phyloP scores from a whole-genome alignment of 2,888 invertebrate species.

The Lamproptera curius region DNA sequence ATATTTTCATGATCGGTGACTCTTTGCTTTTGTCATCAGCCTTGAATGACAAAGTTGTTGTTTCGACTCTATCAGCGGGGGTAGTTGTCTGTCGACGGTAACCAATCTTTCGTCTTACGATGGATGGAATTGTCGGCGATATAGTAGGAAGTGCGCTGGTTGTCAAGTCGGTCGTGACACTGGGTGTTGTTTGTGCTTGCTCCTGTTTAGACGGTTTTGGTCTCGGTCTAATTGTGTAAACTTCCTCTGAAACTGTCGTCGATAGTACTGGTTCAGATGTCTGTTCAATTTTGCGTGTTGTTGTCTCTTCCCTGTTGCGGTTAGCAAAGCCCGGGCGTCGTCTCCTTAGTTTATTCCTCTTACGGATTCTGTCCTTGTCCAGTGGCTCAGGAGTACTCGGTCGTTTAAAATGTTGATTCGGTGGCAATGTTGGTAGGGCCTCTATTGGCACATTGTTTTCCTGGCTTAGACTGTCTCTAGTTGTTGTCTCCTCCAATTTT shows the following conservation, averaged over 20 bases:
- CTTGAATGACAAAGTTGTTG: conserved; percentile 47
- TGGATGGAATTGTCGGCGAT: conserved; percentile 62
- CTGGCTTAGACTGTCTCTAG: conserved; percentile 34
- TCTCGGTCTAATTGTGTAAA: conserved; percentile 58
- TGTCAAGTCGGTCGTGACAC: conserved; percentile 62
- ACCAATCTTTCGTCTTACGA: conserved; percentile 56
- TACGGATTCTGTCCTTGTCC: conserved; percentile 62
- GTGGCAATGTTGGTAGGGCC: conserved; percentile 67
- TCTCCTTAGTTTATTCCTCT: conserved; percentile 66
- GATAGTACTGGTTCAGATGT: conserved; percentile 33
- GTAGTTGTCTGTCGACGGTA: conserved; percentile 56
- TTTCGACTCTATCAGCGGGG: conserved; percentile 50
- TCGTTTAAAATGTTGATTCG: conserved; percentile 65
- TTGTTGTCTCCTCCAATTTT: conserved; percentile 38
- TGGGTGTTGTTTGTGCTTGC: conserved; percentile 59
- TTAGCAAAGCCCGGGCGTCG: conserved; percentile 60
- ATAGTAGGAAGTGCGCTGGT: conserved; percentile 69
- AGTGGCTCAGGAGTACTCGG: conserved; percentile 43
- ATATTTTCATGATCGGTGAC: conserved; percentile 73
- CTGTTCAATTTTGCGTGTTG: conserved; percentile 35
- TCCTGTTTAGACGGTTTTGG: conserved; percentile 51
- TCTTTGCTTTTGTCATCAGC: conserved; percentile 55
- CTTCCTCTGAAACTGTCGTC: conserved; percentile 47
- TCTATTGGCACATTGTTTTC: conserved; percentile 48
- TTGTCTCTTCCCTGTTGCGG: conserved; percentile 49